Base-by-base conservation (phyloP, 1,140 invertebrate genomes). In the Sipha flava region DNA sequence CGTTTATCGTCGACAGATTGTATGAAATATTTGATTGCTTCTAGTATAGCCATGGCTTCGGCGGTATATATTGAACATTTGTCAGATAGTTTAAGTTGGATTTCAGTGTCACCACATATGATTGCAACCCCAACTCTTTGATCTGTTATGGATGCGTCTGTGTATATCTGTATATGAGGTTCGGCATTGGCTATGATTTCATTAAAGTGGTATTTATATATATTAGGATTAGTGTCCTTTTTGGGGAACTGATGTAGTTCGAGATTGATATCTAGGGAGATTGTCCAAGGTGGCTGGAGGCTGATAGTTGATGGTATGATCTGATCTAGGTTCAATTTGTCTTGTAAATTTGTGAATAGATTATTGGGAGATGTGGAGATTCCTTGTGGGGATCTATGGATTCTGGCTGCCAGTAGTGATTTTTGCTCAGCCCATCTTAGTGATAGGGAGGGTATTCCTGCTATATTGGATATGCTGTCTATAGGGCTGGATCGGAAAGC, bases 361-460 rank as follows among this genome's bases (percentile, higher is more conserved):
- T n/a, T n/a, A n/a, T n/a, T n/a, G n/a, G n/a, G n/a, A n/a, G n/a
- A n/a, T n/a, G n/a, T n/a, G n/a, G n/a, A n/a, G n/a, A n/a, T n/a
- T n/a, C n/a, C n/a, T n/a, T n/a, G n/a, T n/a, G n/a, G n/a, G n/a
- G n/a, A n/a, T n/a, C n/a, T n/a, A 34, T 31, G 12, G 7, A 62
- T 7, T 62, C 57, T 62, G 26, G 57, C 57, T 62, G 57, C 57
- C 12, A 31, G 23, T 31, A 34, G 2, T 2, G 57, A 5, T 62
- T 34, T 62, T 7, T 62, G 57, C 9, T 62, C 57, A 0, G 26
- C 57, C 57, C 66, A 43, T 31, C n/a, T 12, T 5, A 16, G 23
- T 23, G 45, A 29, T 45, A 79, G 77, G 49, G 77, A 54, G 23
- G 77, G 77, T 40, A 57, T 54, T 43, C 34, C 37, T 54, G 77